phyloP scores from a whole-genome alignment of 2,888 invertebrate genomes.

The Teinopalpus imperialis region DNA sequence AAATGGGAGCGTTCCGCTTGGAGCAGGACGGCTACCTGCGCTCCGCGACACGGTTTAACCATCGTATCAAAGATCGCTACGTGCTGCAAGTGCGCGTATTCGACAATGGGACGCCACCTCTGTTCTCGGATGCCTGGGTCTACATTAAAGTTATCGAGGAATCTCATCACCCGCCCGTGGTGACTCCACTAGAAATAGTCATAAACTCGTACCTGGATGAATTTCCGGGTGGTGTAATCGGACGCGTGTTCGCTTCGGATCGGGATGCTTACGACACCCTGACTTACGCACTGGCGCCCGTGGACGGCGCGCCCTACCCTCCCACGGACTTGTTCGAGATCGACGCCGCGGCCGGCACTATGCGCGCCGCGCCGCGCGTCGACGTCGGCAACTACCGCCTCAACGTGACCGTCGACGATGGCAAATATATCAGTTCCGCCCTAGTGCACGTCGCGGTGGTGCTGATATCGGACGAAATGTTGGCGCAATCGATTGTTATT shows the following conservation, averaged over 20 bases:
- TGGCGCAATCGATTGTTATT: slow-evolving; percentile 92
- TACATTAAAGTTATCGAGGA: slow-evolving; percentile 91
- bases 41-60: slow-evolving; percentile 92
- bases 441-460: slow-evolving; percentile 90
- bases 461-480: slow-evolving; percentile 91
- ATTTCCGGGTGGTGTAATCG: slow-evolving; percentile 94
- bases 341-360: slow-evolving; percentile 89
- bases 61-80: slow-evolving; percentile 90
- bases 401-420: slow-evolving; percentile 96
- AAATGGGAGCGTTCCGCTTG: slow-evolving; percentile 91
- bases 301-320: slow-evolving; percentile 82
- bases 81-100: slow-evolving; percentile 93
- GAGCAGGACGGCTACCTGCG: slow-evolving; percentile 92
- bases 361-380: slow-evolving; percentile 90
- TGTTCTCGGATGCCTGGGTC: slow-evolving; percentile 92
- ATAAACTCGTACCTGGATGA: slow-evolving; percentile 95
- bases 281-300: slow-evolving; percentile 86
- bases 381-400: slow-evolving; percentile 93
- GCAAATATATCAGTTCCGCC: slow-evolving; percentile 91
- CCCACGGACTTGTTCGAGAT: slow-evolving; percentile 89
- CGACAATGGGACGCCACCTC: slow-evolving; percentile 95
- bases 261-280: slow-evolving; percentile 96
- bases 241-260: slow-evolving; percentile 93
- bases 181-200: slow-evolving; percentile 92
- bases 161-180: slow-evolving; percentile 95